Evolutionary conservation across 1,140 invertebrate genomes (phyloP).

Genomic region (Meloidogyne chitwoodi): DNA sequence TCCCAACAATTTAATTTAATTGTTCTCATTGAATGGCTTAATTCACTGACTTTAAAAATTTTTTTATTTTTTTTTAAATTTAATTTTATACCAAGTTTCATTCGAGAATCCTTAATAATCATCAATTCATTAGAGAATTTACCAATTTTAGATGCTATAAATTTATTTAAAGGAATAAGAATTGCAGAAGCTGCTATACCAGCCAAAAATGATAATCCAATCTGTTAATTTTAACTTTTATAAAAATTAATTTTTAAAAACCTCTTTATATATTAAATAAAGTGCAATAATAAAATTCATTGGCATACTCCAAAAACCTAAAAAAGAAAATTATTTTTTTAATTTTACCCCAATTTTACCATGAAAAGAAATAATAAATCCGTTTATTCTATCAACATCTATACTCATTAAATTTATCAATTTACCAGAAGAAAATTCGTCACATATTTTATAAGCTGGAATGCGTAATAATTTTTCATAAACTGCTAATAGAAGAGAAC

Average conservation of each 20-base stretch:
- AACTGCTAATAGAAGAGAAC: slow-evolving; percentile 76
- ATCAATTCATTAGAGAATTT: slow-evolving; percentile 80
- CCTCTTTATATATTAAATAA: slow-evolving; percentile 63
- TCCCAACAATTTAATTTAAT: slow-evolving; percentile 93
- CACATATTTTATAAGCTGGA: slow-evolving; percentile 46
- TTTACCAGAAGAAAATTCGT: slow-evolving; percentile 47
- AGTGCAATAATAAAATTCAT: slow-evolving; percentile 68
- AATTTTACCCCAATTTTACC: slow-evolving; percentile 59
- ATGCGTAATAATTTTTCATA: slow-evolving; percentile 74
- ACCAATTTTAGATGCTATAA: slow-evolving; percentile 83
- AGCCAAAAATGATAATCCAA: slow-evolving; percentile 83
- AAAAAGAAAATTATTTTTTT: neutral
- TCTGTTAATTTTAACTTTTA: slow-evolving; percentile 66
- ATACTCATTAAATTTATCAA: slow-evolving; percentile 93
- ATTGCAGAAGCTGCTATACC: slow-evolving; percentile 80
- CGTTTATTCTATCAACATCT: slow-evolving; percentile 87
- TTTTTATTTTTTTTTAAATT: slow-evolving; percentile 10
- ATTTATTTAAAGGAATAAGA: slow-evolving; percentile 88
- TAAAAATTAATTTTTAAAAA: neutral
- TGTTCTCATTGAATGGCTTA: slow-evolving; percentile 77
- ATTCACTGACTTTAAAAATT: slow-evolving; percentile 73
- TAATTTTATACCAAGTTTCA: slow-evolving; percentile 66
- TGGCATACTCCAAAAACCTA: slow-evolving; percentile 83
- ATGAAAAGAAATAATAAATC: slow-evolving; percentile 91
- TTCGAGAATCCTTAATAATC: slow-evolving; percentile 81